Evolutionary conservation across 1,140 invertebrate genomes (phyloP).

Genomic region (Condylostylus longicornis): DNA sequence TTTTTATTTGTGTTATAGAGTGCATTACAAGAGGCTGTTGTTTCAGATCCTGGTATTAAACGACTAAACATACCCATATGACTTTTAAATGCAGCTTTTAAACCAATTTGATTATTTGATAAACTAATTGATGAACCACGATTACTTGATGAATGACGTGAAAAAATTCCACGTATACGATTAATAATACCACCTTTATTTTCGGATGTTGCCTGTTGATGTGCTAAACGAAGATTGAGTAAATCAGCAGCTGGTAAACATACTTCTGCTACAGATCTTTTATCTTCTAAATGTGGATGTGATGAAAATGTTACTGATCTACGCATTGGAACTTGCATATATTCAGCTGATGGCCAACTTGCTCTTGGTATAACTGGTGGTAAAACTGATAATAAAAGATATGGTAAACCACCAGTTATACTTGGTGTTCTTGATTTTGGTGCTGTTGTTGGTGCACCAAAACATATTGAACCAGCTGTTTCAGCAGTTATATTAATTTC

Average conservation of each 20-base stretch:
- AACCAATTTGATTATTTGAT: conserved; percentile 40
- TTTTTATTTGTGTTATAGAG: conserved; percentile 33
- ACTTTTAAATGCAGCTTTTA: conserved; percentile 49
- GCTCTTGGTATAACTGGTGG: conserved; percentile 57
- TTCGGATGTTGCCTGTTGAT: conserved; percentile 36
- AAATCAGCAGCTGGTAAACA: conserved; percentile 37
- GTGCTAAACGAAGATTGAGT: conserved; percentile 37
- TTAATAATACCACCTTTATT: conserved; percentile 38
- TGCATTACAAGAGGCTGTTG: conserved; percentile 41
- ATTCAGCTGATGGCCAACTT: conserved; percentile 56
- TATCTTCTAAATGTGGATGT: conserved; percentile 46
- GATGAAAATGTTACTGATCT: conserved; percentile 46
- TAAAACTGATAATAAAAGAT: conserved; percentile 51
- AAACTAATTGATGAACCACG: conserved; percentile 41
- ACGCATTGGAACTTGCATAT: conserved; percentile 35
- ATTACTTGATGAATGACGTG: conserved; percentile 24
- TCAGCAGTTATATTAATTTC: conserved; percentile 27
- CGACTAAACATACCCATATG: conserved; percentile 57
- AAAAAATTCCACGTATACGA: conserved; percentile 31
- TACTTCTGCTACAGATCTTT: conserved; percentile 30
- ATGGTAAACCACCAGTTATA: conserved; percentile 49
- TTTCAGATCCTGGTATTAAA: conserved; percentile 45
- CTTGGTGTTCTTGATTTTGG: conserved; percentile 41
- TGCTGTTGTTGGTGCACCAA: neutral
- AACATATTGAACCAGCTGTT: conserved; percentile 5